Evolutionary conservation across 1,140 invertebrate species (phyloP), one percentile per base, ranked within the genome.

Genomic region (Drosophila tristis): DNA sequence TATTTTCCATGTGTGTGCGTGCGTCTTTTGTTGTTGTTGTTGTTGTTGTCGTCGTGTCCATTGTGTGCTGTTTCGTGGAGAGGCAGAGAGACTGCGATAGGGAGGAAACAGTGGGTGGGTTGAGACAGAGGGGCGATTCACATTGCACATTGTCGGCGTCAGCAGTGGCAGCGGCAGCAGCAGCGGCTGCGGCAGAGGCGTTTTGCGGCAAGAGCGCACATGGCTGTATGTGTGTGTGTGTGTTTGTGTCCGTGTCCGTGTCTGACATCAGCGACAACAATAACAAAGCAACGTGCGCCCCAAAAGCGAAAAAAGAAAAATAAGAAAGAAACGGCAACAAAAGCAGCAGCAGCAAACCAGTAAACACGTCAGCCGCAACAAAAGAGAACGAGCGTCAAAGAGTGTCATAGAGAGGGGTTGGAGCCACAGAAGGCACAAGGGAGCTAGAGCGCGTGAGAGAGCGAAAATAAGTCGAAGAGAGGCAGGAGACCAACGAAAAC

Each of bases 181-280:
- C 35, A 39, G 35, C 4, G 11, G 4, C 35, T 4, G 11, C 0
- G 4, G 35, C 35, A 39, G 35, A 39, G 11, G 35, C 3, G 35
- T 35, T 35, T 35, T 35, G 31, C 31, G 31, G 31, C 31, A 35
- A 39, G 3, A 39, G 35, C 11, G 35, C 72, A 74, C 72, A 74
- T 74, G 74, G 43, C 54, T 56, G 50, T 20, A 31, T 43, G 35
- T 11, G 11, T 56, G 29, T 47, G 68, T 20, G 48, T 25, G 4
- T 55, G 61, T 80, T 42, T 57, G 9, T 49, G 39, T 67, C 47
- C 77, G n/a, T 39, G 35, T 58, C 64, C 26, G 73, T 68, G 80
- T 68, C 79, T 82, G 79, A 82, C 79, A 82, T 82, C 79, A 82
- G 79, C 79, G 79, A 82, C 75, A 82, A 82, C 79, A 82, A 82